Base-by-base conservation (phyloP, 2,797 vertebrate genomes). In the Okamejei kenojei region DNA sequence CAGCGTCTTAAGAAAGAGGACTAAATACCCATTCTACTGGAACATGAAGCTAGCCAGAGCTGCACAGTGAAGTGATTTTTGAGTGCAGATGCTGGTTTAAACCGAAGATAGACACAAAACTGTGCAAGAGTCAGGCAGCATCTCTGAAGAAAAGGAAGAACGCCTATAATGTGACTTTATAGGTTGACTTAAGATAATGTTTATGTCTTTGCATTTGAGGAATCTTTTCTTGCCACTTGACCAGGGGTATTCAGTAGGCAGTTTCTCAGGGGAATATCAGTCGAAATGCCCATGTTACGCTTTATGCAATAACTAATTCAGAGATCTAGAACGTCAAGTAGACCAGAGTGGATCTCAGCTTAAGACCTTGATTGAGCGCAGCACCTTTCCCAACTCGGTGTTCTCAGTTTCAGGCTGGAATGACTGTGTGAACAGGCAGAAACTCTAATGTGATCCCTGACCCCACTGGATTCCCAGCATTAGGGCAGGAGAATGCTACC, bases 201-300 rank as follows among this genome's bases (percentile, higher is more conserved):
- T 71, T 74, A 54, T 26, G 65, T 63, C 71, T 90, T 73, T 35
- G 4, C 21, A 73, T 90, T 90, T 38, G 45, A 74, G 90, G 71
- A 35, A 74, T 54, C 71, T 38, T 45, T 54, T 76, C 32, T 74
- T 92, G 58, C 19, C 68, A 54, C 6, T 92, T 45, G 88, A 71
- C 68, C 35, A 13, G 35, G 88, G 19, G 4, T 71, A 71, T 71
- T 71, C 19, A 74, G 23, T 21, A 74, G 71, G 90, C 58, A 35
- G 71, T 76, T 76, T 92, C 90, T 92, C 90, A 92, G 71, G 90
- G 71, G 90, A 92, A 92, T 76, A 92, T 92, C 76, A 71, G 38
- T 73, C 71, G 76, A 71, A 92, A 54, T 11, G 54, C 90, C 58
- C 35, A 76, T 54, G 35, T 74, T 26, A 29, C 58, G 71, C 35